Evolutionary conservation across 2,113 vertebrate genomes (phyloP), one percentile per base, ranked within the genome.

Genomic region (Pontoporia blainvillei): DNA sequence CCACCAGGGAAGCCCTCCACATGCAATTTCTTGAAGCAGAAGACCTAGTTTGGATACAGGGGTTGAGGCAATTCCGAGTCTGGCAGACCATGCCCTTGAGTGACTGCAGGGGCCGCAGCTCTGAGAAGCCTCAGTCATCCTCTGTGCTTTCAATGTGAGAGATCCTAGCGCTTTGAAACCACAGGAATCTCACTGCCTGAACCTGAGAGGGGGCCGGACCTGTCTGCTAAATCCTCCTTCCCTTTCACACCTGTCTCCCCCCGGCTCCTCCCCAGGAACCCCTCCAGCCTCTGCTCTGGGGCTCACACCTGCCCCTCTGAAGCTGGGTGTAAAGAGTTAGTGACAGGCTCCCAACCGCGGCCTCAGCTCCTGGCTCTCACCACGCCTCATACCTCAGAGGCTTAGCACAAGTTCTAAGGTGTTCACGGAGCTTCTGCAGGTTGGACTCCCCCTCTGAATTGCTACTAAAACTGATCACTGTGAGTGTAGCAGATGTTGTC

Each of bases 361-460:
- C n/a, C 79, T 75, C 59, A 44, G 85, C 95, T 87, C 29, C 25
- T 0, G 1, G 96, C 97, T 98, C 90, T 97, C 78, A 97, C 97
- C 98, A 97, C 95, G 39, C 98, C 98, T 98, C 98, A 97, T 98
- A 96, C 98, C 97, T 98, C 96, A 97, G 96, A 97, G 97, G 98
- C 97, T 97, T 96, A 98, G 96, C 95, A 3, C 82, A 49, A 94
- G 98, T 97, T 97, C 88, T 91, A 97, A 98, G 98, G 98, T 98
- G 98, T 97, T 95, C 96, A 62, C 86, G 96, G 94, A 92, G 76
- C 96, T 96, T 93, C 89, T 31, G 6, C 5, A 81, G 91, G 85
- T 91, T 87, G 69, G 90, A 76, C 98, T 94, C 95, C 39, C 39
- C 0, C 57, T 91, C 73, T 72, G 90, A 69, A 86, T 94, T 88